Conservation (phyloP, 92 coral and sea anemone genomes). For the Scolanthus callimorphus region DNA sequence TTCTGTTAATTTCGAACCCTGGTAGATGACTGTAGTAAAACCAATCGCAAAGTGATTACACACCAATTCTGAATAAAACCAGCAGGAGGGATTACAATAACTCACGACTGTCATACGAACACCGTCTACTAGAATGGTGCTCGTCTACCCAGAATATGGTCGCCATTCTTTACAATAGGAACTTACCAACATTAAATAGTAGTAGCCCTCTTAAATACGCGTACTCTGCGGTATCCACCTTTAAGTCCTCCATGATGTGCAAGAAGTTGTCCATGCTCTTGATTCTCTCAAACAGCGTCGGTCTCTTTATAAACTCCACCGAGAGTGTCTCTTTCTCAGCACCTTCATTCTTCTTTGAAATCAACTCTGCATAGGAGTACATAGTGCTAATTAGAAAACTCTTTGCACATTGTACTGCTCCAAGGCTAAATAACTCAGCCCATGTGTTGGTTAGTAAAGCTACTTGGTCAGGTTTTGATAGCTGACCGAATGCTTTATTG, state of each 20-base stretch:
- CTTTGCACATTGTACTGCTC: constrained; percentile 84
- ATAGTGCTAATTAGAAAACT: constrained; percentile 54
- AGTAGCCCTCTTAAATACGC: constrained; percentile 80
- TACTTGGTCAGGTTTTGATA: constrained; percentile 70
- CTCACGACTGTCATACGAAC: no score
- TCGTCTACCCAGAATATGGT: no score
- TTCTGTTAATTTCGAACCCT: no score
- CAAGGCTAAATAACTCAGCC: constrained; percentile 84
- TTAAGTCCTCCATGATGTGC: constrained; percentile 71
- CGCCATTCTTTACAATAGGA: not conserved
- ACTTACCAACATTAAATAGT: constrained; percentile 84
- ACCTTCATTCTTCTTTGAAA: not conserved
- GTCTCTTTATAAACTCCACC: not conserved
- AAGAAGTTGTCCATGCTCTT: constrained; percentile 72
- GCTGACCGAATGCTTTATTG: constrained; percentile 63
- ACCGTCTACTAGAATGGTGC: no score
- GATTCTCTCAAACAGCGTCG: constrained; percentile 45
- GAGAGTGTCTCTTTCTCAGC: constrained; percentile 1
- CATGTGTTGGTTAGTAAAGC: constrained; percentile 68
- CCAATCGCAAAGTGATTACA: no score
- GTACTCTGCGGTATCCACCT: constrained; percentile 70
- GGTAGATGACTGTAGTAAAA: no score
- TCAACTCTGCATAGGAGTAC: not conserved
- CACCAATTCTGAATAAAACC: no score
- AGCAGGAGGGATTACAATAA: no score